Percentiles rank a stretch among this genome's conserved stretches.
Conservation (phyloP, 2,888 invertebrate species). For the Cyaniris semiargus region DNA sequence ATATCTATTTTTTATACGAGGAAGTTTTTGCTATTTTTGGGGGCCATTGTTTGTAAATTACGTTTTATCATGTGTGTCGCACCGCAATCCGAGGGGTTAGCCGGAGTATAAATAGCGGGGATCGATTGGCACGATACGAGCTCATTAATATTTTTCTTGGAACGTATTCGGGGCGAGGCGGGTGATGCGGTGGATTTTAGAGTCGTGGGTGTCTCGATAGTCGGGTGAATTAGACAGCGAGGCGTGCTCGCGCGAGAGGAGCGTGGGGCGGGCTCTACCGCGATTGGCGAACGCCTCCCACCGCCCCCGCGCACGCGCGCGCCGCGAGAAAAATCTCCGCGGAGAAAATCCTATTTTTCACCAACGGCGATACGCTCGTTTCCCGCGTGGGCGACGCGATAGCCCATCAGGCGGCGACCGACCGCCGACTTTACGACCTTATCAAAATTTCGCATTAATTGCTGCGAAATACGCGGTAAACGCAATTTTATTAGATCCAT, state of each 20-base stretch:
- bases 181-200: slow-evolving; percentile 36
- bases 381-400: slow-evolving; percentile 62
- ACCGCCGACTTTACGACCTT: slow-evolving; percentile 19
- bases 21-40: background rate
- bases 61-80: background rate
- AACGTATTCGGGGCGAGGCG: slow-evolving; percentile 36
- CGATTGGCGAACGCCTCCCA: slow-evolving; percentile 80
- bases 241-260: slow-evolving; percentile 57
- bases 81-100: background rate
- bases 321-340: slow-evolving; percentile 66
- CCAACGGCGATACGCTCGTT: slow-evolving; percentile 53
- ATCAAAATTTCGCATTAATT: slow-evolving; percentile 12
- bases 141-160: slow-evolving; percentile 32
- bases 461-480: slow-evolving; percentile 18
- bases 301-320: slow-evolving; percentile 75
- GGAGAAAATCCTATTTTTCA: slow-evolving; percentile 61
- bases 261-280: slow-evolving; percentile 69
- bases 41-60: background rate
- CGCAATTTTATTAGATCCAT: background rate
- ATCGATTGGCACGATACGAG: slow-evolving; percentile 28
- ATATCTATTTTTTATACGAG: background rate
- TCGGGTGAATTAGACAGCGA: slow-evolving; percentile 47
- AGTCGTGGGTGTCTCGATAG: slow-evolving; percentile 47
- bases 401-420: slow-evolving; percentile 36
- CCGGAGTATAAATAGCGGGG: slow-evolving; percentile 13